A percentile compares a stretch with the other conserved stretches of the same genome.
These are phyloP conservation scores for Apantesis nais DNA, from an alignment of 2,888 invertebrate genomes.

Conservation along the genomic window DNA sequence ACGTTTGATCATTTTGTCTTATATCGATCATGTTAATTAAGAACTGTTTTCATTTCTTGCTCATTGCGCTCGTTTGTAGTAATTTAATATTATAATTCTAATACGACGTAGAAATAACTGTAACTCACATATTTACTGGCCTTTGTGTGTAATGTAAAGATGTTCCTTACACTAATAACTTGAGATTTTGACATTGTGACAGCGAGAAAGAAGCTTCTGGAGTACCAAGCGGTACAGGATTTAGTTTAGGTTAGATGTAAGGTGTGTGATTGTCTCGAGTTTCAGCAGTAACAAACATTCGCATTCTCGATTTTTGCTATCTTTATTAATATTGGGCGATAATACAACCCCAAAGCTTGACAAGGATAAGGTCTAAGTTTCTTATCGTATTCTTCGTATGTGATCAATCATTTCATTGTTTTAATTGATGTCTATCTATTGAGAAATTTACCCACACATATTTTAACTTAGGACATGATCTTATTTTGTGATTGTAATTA, in stretches of 20 bases:
- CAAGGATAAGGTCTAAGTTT: slow-evolving; percentile 50
- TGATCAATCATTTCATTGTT: slow-evolving; percentile 41
- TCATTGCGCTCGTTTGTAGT: slow-evolving; percentile 77
- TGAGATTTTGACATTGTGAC: slow-evolving; percentile 55
- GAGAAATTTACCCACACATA: slow-evolving; percentile 49
- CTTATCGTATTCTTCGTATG: slow-evolving; percentile 48
- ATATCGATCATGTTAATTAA: slow-evolving; percentile 50
- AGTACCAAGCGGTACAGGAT: slow-evolving; percentile 75
- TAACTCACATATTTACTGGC: slow-evolving; percentile 79
- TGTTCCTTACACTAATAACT: slow-evolving; percentile 68
- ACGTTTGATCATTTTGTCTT: slow-evolving; percentile 46
- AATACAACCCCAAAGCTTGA: slow-evolving; percentile 68
- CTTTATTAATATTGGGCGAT: slow-evolving; percentile 58
- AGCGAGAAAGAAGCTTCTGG: slow-evolving; percentile 48
- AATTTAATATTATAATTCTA: slow-evolving; percentile 68
- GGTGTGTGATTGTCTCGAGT: slow-evolving; percentile 76
- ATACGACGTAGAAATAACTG: slow-evolving; percentile 79
- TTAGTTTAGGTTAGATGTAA: slow-evolving; percentile 71
- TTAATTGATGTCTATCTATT: slow-evolving; percentile 38
- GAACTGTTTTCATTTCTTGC: slow-evolving; percentile 68
- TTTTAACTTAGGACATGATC: slow-evolving; percentile 69
- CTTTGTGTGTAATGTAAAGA: slow-evolving; percentile 70
- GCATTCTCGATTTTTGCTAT: slow-evolving; percentile 61
- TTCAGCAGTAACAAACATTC: slow-evolving; percentile 58
- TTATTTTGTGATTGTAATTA: slow-evolving; percentile 62